Evolutionary conservation across 2,113 vertebrate genomes (phyloP), one percentile per base, ranked within the genome.

Genomic region (Catharus bicknelli): DNA sequence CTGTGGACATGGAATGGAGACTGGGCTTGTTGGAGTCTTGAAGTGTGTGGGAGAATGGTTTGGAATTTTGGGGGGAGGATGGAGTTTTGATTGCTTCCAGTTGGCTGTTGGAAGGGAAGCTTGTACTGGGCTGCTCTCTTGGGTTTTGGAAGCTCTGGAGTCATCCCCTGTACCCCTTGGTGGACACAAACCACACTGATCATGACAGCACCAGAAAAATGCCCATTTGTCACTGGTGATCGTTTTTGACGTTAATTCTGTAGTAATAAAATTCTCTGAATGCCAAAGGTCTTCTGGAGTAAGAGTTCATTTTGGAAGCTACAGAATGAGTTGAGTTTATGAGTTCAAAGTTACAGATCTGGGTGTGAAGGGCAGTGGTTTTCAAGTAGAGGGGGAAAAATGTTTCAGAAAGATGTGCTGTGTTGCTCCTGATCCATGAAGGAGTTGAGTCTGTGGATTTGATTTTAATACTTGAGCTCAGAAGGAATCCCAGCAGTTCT

Each of bases 51-150:
- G 34, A 70, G 68, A 38, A 11, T 7, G 11, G 38, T 38, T 70
- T 69, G 80, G 51, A 3, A 19, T 83, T 89, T 23, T 38, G 40
- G 22, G 54, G 83, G 14, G 55, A 67, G 58, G 62, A 34, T 63
- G 64, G 32, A 51, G 59, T 9, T n/a, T 43, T 48, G 11, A 11
- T n/a, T 66, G 38, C 42, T 63, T 57, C n/a, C 40, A 40, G 26
- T 25, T 38, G 63, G 29, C 22, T 27, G 0, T 13, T 57, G 75
- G 78, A 61, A 85, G 72, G 23, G 59, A 42, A 34, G 30, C 10
- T 68, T 2, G 0, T 30, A 3, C 30, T 40, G 1, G 0, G 10
- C 42, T 88, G 64, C 36, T 45, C 11, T 58, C 10, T 69, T 48
- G 36, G 7, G 62, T 67, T 25, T 67, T n/a, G 45, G 45, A 61